A percentile compares a stretch with the other conserved stretches of the same genome.
Evolutionary conservation across 2,888 invertebrate species (phyloP).

Genomic region (Agrochola circellaris): DNA sequence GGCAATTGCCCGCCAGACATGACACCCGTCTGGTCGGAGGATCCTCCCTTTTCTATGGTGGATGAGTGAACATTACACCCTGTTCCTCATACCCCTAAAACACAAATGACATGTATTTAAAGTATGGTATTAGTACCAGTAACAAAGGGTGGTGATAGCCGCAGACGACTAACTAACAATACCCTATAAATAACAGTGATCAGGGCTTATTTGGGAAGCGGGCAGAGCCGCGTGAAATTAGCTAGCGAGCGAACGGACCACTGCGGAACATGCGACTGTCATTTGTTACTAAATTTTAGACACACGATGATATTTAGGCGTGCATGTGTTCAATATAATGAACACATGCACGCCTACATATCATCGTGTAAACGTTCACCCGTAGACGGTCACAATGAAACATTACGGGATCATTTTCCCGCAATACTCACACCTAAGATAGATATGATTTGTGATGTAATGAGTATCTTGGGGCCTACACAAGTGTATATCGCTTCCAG

Average conservation of each 20-base stretch:
- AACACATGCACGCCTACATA: neutral
- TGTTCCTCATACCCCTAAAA: no score
- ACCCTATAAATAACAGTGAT: conserved; percentile 75
- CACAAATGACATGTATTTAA: neutral
- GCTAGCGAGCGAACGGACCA: conserved; percentile 50
- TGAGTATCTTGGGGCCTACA: no score
- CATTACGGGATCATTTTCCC: neutral
- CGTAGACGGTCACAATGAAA: neutral
- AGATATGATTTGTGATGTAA: no score
- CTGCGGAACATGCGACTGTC: neutral
- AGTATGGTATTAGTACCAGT: neutral
- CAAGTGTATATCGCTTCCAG: neutral
- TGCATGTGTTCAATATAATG: neutral
- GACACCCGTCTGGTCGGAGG: no score
- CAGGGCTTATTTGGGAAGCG: conserved; percentile 68
- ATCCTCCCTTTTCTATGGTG: no score
- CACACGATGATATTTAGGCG: no score
- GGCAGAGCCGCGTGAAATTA: conserved; percentile 73
- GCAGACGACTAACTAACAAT: conserved; percentile 20
- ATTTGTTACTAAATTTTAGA: neutral
- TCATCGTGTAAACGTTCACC: neutral
- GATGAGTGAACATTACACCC: no score
- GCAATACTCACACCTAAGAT: neutral
- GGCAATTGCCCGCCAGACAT: no score
- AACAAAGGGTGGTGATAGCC: neutral